Evolutionary conservation across 2,888 invertebrate genomes (phyloP).

Genomic region (Pollenia labialis): DNA sequence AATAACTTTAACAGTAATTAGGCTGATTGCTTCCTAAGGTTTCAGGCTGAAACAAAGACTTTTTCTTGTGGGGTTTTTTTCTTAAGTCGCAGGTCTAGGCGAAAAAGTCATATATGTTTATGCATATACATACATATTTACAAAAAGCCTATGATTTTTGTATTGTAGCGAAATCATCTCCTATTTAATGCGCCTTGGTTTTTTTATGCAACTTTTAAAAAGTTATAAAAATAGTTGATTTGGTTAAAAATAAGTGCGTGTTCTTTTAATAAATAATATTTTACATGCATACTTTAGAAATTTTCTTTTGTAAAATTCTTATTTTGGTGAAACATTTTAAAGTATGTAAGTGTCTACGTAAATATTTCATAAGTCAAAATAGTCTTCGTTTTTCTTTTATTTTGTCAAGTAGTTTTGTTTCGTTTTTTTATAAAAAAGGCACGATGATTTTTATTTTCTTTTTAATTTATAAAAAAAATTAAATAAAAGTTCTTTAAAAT

Average conservation of each 20-base stretch:
- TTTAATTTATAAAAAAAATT: conserved; percentile 51
- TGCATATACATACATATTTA: no score
- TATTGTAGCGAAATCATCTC: no score
- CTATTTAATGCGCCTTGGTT: no score
- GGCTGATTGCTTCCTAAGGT: no score
- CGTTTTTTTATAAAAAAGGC: conserved; percentile 74
- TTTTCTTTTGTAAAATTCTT: conserved; percentile 4
- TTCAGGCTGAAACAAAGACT: no score
- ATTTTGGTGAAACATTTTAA: conserved; percentile 25
- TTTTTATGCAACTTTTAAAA: conserved; percentile 5
- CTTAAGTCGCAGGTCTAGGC: no score
- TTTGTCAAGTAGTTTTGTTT: conserved; percentile 70
- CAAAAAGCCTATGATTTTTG: no score
- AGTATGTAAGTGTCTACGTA: neutral
- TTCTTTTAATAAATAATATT: conserved; percentile 32
- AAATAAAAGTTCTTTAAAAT: conserved; percentile 63
- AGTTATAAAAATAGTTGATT: conserved; percentile 9
- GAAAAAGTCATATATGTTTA: no score
- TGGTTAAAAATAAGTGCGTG: neutral
- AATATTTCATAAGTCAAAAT: conserved; percentile 52
- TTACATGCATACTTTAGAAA: conserved; percentile 68
- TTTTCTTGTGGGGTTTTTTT: no score
- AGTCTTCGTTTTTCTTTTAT: conserved; percentile 34
- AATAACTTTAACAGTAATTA: no score
- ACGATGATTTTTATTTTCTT: conserved; percentile 61